Evolutionary conservation across 64 coral and sea anemone species (phyloP).

Genomic region (Stichodactyla helianthus): DNA sequence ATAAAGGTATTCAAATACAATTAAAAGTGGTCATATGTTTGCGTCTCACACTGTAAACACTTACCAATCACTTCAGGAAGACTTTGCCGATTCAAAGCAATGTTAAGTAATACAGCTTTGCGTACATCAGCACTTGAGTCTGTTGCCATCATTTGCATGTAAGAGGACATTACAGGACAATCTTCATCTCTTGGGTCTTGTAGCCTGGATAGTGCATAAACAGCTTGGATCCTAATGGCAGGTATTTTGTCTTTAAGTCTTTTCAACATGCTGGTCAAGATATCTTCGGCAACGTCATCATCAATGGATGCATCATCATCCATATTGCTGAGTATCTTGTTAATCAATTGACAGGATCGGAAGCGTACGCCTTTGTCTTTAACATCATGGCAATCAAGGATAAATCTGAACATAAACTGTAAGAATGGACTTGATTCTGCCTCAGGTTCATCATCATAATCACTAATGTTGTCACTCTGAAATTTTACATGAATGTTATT

Average conservation of each 20-base stretch:
- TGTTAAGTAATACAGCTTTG: constrained; percentile 58
- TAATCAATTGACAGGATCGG: constrained; percentile 83
- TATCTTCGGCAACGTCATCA: constrained; percentile 77
- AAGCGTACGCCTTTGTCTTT: constrained; percentile 85
- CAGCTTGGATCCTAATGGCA: constrained; percentile 63
- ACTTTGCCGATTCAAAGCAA: constrained; percentile 62
- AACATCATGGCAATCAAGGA: constrained; percentile 59
- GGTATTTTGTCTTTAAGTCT: constrained; percentile 81
- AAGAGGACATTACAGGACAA: constrained; percentile 70
- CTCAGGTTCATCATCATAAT: constrained; percentile 35
- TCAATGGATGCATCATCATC: constrained; percentile 83
- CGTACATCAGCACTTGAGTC: constrained; percentile 79
- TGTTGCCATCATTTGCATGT: constrained; percentile 64
- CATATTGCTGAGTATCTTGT: constrained; percentile 79
- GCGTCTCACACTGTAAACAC: not conserved
- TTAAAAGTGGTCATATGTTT: not conserved
- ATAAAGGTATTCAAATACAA: not conserved
- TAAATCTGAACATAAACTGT: constrained; percentile 52
- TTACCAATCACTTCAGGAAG: constrained; percentile 65
- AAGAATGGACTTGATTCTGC: constrained; percentile 49
- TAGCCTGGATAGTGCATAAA: constrained; percentile 72
- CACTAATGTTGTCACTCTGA: constrained; percentile 52
- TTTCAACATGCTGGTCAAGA: constrained; percentile 74
- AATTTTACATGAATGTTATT: not conserved
- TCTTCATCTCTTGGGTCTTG: constrained; percentile 85